Evolutionary conservation across 2,888 invertebrate genomes (phyloP), one percentile per base, ranked within the genome.

Genomic region (Ptilodon capucinus): DNA sequence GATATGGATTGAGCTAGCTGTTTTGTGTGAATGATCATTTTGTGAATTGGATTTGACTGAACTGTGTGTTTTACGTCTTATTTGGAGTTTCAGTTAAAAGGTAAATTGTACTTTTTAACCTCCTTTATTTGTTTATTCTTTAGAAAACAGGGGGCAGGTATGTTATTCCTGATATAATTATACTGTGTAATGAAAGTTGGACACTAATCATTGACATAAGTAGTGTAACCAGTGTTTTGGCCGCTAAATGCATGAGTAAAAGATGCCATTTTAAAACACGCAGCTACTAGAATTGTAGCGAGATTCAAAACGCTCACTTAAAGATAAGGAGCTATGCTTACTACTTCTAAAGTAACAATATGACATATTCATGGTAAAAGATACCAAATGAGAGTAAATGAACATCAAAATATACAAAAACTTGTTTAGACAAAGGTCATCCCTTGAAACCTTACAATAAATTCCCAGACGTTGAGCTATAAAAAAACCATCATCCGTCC

Each of bases 11-110:
- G 49, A 64, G 66, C 71, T 61, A n/a, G n/a, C 60, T 53, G 60
- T 63, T 64, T 62, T 65, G 62, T 66, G 64, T 59, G 65, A 68
- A 71, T 71, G 64, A 68, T 68, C 64, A 64, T 68, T 66, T 47
- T 54, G 61, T 65, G 67, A 58, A 63, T 65, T 68, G 68, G 54
- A 65, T 65, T 71, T 68, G 66, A 69, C 60, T 71, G 51, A 70
- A 64, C 71, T 60, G 71, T 67, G 72, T 71, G 74, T 63, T 51
- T 55, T 54, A 50, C 56, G 45, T 54, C 55, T 45, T 71, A 62
- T 69, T 66, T 62, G 56, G 58, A 49, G 58, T 54, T 66, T 57
- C 60, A 62, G 61, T 64, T 63, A 42, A 62, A 71, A 71, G 74
- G 72, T 76, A 75, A 61, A 60, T 60, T 51, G 55, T 50, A 55